Evolutionary conservation across 2,797 vertebrate species (phyloP).

Genomic region (Rhyacichthys aspro): DNA sequence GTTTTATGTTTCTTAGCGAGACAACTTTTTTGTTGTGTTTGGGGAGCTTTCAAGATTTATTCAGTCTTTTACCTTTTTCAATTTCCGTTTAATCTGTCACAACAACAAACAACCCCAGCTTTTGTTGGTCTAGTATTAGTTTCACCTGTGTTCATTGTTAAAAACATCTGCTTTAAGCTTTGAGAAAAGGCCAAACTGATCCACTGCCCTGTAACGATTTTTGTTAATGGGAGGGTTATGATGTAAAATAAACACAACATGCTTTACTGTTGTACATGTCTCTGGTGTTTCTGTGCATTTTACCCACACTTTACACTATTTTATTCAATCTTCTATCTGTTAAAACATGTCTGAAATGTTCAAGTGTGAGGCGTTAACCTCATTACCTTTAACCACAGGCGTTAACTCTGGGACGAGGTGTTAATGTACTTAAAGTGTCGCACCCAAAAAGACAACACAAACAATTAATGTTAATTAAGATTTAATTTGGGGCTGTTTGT

Average conservation of each 20-base stretch:
- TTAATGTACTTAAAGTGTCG: neutral
- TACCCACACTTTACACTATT: too few relatives aligned
- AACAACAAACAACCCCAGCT: too few relatives aligned
- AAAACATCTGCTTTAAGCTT: neutral
- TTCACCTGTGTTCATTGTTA: conserved; percentile 6
- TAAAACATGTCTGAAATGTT: neutral
- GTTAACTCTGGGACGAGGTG: neutral
- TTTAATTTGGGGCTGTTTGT: conserved; percentile 3
- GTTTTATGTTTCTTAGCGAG: too few relatives aligned
- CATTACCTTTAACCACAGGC: neutral
- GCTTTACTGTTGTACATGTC: conserved; percentile 32
- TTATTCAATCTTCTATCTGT: neutral
- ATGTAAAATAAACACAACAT: conserved; percentile 56
- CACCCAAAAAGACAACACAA: neutral
- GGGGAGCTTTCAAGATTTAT: too few relatives aligned
- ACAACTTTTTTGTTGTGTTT: too few relatives aligned
- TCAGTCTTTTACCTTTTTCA: too few relatives aligned
- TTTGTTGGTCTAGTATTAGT: too few relatives aligned
- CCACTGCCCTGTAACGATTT: conserved; percentile 3
- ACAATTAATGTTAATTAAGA: neutral
- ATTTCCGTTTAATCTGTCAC: too few relatives aligned
- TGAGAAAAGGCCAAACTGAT: neutral
- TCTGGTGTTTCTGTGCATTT: neutral
- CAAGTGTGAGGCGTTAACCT: neutral
- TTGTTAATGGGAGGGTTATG: conserved; percentile 12